A percentile compares a stretch with the other conserved stretches of the same genome.
Conservation (phyloP, 2,888 invertebrate species). For the Pterobdella sp. region DNA sequence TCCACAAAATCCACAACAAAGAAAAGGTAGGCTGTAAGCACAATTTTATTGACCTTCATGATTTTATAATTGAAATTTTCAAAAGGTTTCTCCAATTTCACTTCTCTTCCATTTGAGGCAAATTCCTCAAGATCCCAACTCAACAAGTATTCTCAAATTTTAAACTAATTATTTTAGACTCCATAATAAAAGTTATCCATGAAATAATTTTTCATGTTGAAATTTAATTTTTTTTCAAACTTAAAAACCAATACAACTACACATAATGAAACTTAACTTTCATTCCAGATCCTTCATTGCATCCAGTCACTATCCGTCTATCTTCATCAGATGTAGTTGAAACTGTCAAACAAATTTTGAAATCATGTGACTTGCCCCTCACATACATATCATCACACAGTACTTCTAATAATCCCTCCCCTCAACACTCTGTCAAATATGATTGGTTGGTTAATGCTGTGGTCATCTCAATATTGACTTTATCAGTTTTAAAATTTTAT, state of each 20-base stretch:
- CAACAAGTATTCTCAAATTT: background rate
- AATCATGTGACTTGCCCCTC: slow-evolving; percentile 75
- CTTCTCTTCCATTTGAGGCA: background rate
- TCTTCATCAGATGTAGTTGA: slow-evolving; percentile 48
- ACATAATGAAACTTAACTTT: background rate
- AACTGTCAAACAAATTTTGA: slow-evolving; percentile 67
- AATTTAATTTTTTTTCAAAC: background rate
- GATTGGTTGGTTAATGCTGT: no score
- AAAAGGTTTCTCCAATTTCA: background rate
- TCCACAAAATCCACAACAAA: slow-evolving; percentile 65
- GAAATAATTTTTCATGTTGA: background rate
- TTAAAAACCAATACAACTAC: background rate
- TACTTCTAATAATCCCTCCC: background rate
- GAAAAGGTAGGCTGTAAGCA: slow-evolving; percentile 52
- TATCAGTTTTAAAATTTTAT: no score
- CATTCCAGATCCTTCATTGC: background rate
- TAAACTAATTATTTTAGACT: slow-evolving; percentile 1
- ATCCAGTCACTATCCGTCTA: slow-evolving; percentile 10
- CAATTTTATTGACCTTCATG: no score
- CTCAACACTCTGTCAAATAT: background rate
- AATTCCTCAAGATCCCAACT: background rate
- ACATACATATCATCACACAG: slow-evolving; percentile 66
- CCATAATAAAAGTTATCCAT: background rate
- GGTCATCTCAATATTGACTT: no score
- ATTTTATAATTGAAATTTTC: no score